Evolutionary conservation across 2,113 vertebrate genomes (phyloP), one percentile per base, ranked within the genome.

Genomic region (Cololabis saira): DNA sequence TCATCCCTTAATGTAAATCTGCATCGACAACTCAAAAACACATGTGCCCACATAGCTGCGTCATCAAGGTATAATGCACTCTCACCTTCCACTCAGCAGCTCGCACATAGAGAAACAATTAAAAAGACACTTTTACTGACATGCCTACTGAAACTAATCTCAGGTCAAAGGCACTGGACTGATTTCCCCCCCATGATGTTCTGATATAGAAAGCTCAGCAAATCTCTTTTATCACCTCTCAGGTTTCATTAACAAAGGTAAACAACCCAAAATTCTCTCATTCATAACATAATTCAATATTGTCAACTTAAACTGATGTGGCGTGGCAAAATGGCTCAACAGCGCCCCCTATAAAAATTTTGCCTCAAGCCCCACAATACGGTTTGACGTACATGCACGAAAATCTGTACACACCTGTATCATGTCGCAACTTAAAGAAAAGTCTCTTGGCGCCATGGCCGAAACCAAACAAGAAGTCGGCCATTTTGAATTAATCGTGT

Each of bases 1-100:
- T 67, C 64, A 41, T 49, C 60, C 47, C 71, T 80, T 80, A 74
- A 70, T 74, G 51, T 83, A 84, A 87, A 85, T 83, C 67, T 80
- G 74, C 80, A 80, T 47, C 70, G 74, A 81, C 72, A 83, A 66
- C 47, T 71, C 21, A 16, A 73, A 85, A 86, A 67, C 74, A 74
- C 76, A 79, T 70, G 66, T 65, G 68, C 62, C 73, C 61, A 73
- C 80, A 77, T 76, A 80, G 61, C 61, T 57, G 62, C 61, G 68
- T 76, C 76, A 73, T 79, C 71, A 82, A 74, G 67, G 71, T 61
- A 48, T 58, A 74, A 76, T 70, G 50, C 57, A 56, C 72, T 68
- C 43, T 41, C 37, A 19, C 68, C 71, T 71, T 73, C 81, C 73
- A 61, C 81, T 86, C 76, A 81, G 67, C 76, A 84, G 69, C 63